Evolutionary conservation across 35 echinoderm and acorn worm genomes (phyloP), one percentile per base, ranked within the genome.

Genomic region (Apostichopus parvimensis): DNA sequence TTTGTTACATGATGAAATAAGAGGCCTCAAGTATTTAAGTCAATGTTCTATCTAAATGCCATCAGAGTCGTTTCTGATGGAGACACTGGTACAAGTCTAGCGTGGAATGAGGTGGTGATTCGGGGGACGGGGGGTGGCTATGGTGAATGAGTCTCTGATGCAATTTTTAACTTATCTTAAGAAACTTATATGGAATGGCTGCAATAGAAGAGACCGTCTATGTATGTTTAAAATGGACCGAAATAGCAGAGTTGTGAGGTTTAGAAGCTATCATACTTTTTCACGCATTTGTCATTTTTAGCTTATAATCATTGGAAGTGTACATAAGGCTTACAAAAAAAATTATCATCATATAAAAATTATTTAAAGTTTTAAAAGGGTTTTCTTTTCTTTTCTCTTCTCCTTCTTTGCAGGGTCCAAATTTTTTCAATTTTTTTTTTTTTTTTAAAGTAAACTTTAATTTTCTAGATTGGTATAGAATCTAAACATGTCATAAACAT

Each of bases 381-480:
- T 61, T 61, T 61, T 61, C 12, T 61, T 12, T 60, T 73, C 20
- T 18, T 21, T 75, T 75, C 71, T 73, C 26, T 73, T 59, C 54
- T 84, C 58, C 54, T 84, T 3, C 2, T 18, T 84, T 84, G 81
- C 81, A 84, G 81, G 81, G 81, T 84, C 81, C 81, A 84, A 84
- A 58, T 84, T 84, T 59, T 84, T 84, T 58, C 58, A 56, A 73
- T 20, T 75, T 75, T 53, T 8, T 53, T 45, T 53, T 45, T 45
- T 45, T 45, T 45, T 4, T 45, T 45, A 45, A 80, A 80, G 8
- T 28, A 79, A 79, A 80, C 12, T 80, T 80, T 34, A 80, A 45
- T 45, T 80, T 80, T 80, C 25, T 54, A 56, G 54, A 53, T 80
- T 61, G 58, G 7, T 61, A 9, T 61, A 61, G 58, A 61, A 61